A percentile compares a stretch with the other conserved stretches of the same genome.
Conservation (phyloP, 2,113 vertebrate genomes). For the Semnopithecus entellus region DNA sequence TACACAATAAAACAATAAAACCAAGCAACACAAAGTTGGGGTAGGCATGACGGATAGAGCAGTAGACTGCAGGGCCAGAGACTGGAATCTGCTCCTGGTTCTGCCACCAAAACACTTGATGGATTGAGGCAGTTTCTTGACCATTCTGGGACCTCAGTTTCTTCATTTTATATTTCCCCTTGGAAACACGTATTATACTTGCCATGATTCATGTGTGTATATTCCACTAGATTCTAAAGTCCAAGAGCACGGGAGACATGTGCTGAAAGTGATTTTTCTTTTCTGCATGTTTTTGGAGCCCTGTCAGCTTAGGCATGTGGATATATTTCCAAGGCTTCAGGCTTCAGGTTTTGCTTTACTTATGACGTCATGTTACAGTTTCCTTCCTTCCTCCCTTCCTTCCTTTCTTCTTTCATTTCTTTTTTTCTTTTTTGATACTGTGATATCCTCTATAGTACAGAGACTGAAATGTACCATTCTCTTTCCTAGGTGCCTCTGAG, state of each 20-base stretch:
- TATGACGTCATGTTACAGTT: neutral
- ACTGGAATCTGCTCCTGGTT: neutral
- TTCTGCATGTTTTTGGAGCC: neutral
- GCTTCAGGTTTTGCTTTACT: neutral
- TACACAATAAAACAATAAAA: neutral
- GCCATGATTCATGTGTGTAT: neutral
- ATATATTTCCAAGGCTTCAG: neutral
- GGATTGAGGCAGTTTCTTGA: neutral
- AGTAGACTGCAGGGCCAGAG: neutral
- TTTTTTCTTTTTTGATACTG: too few species aligned
- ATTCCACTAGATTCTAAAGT: neutral
- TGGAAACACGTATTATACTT: neutral
- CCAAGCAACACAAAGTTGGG: neutral
- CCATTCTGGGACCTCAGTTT: neutral
- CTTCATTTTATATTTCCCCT: neutral
- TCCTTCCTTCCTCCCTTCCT: too few species aligned
- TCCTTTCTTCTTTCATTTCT: neutral
- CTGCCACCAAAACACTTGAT: too few species aligned
- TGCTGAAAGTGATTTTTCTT: neutral
- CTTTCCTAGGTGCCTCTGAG: neutral
- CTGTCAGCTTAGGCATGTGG: neutral
- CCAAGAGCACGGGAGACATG: neutral
- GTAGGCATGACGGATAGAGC: neutral
- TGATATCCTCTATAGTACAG: rapidly evolving
- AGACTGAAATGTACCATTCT: neutral